Evolutionary conservation across 1,140 invertebrate genomes (phyloP).

Genomic region (Mesaphorura yosii): DNA sequence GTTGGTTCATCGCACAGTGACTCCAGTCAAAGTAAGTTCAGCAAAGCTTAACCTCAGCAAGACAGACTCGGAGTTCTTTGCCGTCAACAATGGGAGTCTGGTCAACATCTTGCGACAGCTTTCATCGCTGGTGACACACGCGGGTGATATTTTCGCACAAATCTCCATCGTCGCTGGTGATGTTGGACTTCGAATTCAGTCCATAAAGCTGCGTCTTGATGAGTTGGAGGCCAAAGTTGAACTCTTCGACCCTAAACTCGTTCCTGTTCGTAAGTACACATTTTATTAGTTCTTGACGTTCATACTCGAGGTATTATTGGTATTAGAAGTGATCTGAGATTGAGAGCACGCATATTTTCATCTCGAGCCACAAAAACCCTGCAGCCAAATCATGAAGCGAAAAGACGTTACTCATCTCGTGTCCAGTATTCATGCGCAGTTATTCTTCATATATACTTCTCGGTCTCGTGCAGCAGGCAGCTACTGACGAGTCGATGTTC

Average conservation of each 20-base stretch:
- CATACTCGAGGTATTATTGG: too few relatives aligned
- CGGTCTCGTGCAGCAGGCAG: too few relatives aligned
- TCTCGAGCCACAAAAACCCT: too few relatives aligned
- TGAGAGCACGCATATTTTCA: too few relatives aligned
- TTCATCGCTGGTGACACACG: conserved; percentile 26
- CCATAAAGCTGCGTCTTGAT: conserved; percentile 27
- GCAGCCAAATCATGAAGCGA: too few relatives aligned
- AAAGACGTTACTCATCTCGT: too few relatives aligned
- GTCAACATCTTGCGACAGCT: conserved; percentile 27
- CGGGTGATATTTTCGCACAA: conserved; percentile 22
- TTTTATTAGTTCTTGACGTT: not conserved
- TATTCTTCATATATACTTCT: too few relatives aligned
- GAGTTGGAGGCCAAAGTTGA: conserved; percentile 30
- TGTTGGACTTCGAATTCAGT: conserved; percentile 20
- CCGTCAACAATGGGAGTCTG: conserved; percentile 28
- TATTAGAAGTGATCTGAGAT: conserved; percentile 4
- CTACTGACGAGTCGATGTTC: too few relatives aligned
- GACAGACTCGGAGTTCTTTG: conserved; percentile 28
- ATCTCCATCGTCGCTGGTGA: conserved; percentile 20
- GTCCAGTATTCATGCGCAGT: too few relatives aligned
- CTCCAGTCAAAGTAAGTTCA: conserved; percentile 19
- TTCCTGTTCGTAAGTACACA: conserved; percentile 32
- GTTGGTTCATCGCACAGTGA: conserved; percentile 21
- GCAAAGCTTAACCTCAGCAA: conserved; percentile 22
- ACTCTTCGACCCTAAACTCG: conserved; percentile 29